Conservation (phyloP, 2,797 vertebrate species). For the Oreochromis mossambicus region DNA sequence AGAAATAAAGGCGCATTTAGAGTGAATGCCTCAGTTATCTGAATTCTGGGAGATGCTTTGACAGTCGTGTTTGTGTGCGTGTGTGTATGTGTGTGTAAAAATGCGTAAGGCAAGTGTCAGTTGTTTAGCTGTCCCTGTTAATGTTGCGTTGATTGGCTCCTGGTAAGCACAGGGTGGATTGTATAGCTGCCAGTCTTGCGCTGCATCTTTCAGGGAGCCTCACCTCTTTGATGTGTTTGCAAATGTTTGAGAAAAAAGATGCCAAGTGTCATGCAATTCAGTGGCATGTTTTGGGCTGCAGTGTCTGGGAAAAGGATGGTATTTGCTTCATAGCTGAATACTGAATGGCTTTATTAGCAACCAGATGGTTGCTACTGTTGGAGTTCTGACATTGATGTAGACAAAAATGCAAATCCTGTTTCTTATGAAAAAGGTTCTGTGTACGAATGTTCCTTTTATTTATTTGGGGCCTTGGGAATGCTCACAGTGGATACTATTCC, state of each 20-base stretch:
- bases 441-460: background rate
- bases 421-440: background rate
- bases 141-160: slow-evolving; percentile 48
- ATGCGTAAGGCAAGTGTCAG: slow-evolving; percentile 23
- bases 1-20: background rate
- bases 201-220: background rate
- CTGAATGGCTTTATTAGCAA: background rate
- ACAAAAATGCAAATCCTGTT: background rate
- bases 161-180: slow-evolving; percentile 4
- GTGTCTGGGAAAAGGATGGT: background rate
- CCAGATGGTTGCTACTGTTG: background rate
- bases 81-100: background rate
- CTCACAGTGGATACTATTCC: background rate
- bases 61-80: background rate
- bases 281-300: background rate
- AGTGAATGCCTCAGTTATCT: slow-evolving; percentile 4
- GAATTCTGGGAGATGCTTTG: background rate
- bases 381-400: background rate
- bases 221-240: slow-evolving; percentile 20
- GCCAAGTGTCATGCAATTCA: slow-evolving; percentile 7
- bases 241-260: slow-evolving; percentile 5
- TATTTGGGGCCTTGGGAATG: slow-evolving; percentile 1
- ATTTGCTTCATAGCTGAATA: background rate
- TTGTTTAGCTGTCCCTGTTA: slow-evolving; percentile 32
- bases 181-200: background rate